A percentile compares a stretch with the other conserved stretches of the same genome.
Conservation (phyloP, 2,888 invertebrate species). For the Mesorhabditis sp. region DNA sequence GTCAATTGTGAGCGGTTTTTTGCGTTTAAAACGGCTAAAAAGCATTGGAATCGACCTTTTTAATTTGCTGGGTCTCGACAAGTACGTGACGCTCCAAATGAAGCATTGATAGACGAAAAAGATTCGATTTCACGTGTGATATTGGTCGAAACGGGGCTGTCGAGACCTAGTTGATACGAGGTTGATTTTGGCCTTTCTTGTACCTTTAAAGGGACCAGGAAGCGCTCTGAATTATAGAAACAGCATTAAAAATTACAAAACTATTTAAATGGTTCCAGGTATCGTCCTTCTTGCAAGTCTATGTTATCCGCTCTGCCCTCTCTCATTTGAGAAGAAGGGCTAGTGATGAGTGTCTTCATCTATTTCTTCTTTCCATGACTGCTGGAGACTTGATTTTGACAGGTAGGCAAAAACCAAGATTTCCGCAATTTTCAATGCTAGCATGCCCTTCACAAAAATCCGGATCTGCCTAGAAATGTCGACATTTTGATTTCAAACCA, state of each 20-base stretch:
- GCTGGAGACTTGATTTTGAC: constrained; percentile 53
- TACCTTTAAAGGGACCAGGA: too few relatives aligned
- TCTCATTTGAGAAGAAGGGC: constrained; percentile 41
- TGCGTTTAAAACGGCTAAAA: neutral
- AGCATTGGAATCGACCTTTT: neutral
- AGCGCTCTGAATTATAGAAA: too few relatives aligned
- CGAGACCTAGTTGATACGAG: too few relatives aligned
- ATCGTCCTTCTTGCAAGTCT: constrained; percentile 31
- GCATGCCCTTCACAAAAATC: too few relatives aligned
- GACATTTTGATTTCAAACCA: constrained; percentile 5
- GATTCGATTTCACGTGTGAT: neutral
- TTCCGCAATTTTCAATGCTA: neutral
- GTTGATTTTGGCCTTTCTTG: too few relatives aligned
- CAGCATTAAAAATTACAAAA: too few relatives aligned
- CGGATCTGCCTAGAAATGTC: too few relatives aligned
- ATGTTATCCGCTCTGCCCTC: constrained; percentile 37
- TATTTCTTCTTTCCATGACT: constrained; percentile 53
- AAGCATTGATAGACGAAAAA: neutral
- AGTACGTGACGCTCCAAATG: neutral
- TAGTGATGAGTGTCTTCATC: constrained; percentile 54
- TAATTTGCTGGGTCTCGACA: neutral
- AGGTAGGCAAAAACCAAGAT: constrained; percentile 22
- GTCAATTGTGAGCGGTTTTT: neutral
- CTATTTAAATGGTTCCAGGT: neutral
- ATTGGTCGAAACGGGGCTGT: too few relatives aligned